Evolutionary conservation across 2,113 vertebrate species (phyloP).

Genomic region (Eleginops maclovinus): DNA sequence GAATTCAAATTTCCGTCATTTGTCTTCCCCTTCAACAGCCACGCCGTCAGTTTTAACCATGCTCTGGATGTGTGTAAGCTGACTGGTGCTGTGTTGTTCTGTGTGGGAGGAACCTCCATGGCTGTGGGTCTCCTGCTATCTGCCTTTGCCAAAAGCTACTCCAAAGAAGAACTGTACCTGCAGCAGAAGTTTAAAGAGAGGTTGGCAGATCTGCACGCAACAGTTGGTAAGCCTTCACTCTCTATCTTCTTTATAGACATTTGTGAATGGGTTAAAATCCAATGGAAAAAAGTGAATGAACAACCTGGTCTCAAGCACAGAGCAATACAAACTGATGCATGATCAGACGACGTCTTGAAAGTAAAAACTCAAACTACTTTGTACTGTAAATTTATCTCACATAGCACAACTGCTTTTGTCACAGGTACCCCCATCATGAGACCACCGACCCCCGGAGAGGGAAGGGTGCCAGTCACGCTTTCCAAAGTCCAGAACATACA

Average conservation of each 20-base stretch:
- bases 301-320: no score
- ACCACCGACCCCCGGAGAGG: slow-evolving; percentile 90
- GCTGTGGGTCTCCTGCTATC: slow-evolving; percentile 92
- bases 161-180: slow-evolving; percentile 93
- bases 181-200: slow-evolving; percentile 96
- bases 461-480: slow-evolving; percentile 94
- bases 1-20: background rate
- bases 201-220: slow-evolving; percentile 89
- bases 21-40: slow-evolving; percentile 83
- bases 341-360: no score
- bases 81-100: slow-evolving; percentile 93
- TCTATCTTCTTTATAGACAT: background rate
- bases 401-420: slow-evolving; percentile 14
- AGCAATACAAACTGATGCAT: no score
- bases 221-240: slow-evolving; percentile 74
- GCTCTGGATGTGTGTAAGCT: slow-evolving; percentile 95
- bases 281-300: background rate
- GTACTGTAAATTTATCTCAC: background rate
- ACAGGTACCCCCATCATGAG: slow-evolving; percentile 87
- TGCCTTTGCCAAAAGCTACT: slow-evolving; percentile 90
- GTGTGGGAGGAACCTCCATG: slow-evolving; percentile 90
- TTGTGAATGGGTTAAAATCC: background rate
- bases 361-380: background rate
- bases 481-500: slow-evolving; percentile 97
- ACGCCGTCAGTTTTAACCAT: slow-evolving; percentile 90